Conservation (phyloP, 92 coral and sea anemone species). For the Anthopleura xanthogrammica region DNA sequence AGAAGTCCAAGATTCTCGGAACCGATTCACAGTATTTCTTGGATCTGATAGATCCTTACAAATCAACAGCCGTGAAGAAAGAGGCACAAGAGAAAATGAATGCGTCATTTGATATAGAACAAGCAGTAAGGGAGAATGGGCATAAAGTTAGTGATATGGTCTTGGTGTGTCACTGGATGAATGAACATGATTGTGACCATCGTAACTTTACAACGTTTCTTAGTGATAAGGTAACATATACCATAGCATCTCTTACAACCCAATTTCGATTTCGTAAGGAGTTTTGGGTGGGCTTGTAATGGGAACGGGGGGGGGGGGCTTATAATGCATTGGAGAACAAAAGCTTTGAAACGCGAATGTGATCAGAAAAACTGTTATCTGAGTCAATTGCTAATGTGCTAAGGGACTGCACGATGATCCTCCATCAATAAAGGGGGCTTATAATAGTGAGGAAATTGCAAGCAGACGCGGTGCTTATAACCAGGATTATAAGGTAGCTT, state of each 20-base stretch:
- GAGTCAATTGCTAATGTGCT: too few species aligned
- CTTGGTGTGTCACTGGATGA: constrained; percentile 44
- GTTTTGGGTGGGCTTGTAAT: not conserved
- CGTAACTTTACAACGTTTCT: constrained; percentile 48
- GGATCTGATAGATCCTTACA: constrained; percentile 21
- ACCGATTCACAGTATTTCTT: constrained; percentile 45
- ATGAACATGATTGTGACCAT: constrained; percentile 40
- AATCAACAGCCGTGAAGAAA: not conserved
- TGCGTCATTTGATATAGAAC: constrained; percentile 41
- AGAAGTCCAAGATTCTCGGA: constrained; percentile 35
- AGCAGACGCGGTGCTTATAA: too few species aligned
- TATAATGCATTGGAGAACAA: too few species aligned
- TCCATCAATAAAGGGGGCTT: too few species aligned
- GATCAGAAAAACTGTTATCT: too few species aligned
- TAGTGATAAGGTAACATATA: not conserved
- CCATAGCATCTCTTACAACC: too few species aligned
- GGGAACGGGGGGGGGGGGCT: too few species aligned
- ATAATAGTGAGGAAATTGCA: too few species aligned
- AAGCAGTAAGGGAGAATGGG: constrained; percentile 36
- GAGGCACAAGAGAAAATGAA: not conserved
- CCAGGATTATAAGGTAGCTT: too few species aligned
- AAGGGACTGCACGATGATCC: too few species aligned
- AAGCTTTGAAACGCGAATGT: too few species aligned
- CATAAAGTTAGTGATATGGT: constrained; percentile 44
- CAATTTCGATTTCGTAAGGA: not conserved